Base-by-base conservation (phyloP, 2,113 vertebrate genomes). In the Corythornis madagascariensis region DNA sequence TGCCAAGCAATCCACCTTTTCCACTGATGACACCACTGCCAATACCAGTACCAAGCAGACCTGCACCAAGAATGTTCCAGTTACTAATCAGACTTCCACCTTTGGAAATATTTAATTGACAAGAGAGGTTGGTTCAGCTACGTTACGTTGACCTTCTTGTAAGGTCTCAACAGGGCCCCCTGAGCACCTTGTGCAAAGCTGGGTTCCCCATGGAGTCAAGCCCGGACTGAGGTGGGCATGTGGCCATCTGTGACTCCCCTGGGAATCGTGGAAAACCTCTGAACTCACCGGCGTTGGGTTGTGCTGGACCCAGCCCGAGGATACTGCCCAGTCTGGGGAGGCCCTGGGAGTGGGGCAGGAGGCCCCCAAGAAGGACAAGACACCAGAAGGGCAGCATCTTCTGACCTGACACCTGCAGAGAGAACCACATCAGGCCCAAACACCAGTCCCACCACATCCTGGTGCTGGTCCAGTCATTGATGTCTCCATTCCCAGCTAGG, bases 321-420 rank as follows among this genome's bases (percentile, higher is more conserved):
- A 80, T 13, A 13, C 35, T 53, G 17, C 80, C 80, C 69, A 90
- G 45, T 61, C 10, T 73, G 31, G 90, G 45, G 15, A 95, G 20
- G 17, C 90, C 70, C 19, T 95, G 88, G 22, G 75, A 81, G 16
- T 25, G 15, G 20, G 86, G 42, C 57, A 97, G 77, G 31, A 97
- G 69, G 18, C 21, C 35, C 29, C 70, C 92, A 0, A 95, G n/a
- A n/a, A 96, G n/a, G 47, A 85, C 0, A 4, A 96, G 20, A 29
- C 38, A 71, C 63, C 81, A 94, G 20, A 74, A 75, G 21, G 2
- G 16, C 48, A 60, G 8, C 92, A 94, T 94, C 33, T 87, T 35
- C 57, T 63, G 42, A 43, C 40, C 48, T 18, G 13, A 47, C 24
- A 89, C 59, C 92, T 96, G 81, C 8, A 8, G 64, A 80, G 91